Evolutionary conservation across 2,797 vertebrate species (phyloP).

Genomic region (Cynopterus sphinx): DNA sequence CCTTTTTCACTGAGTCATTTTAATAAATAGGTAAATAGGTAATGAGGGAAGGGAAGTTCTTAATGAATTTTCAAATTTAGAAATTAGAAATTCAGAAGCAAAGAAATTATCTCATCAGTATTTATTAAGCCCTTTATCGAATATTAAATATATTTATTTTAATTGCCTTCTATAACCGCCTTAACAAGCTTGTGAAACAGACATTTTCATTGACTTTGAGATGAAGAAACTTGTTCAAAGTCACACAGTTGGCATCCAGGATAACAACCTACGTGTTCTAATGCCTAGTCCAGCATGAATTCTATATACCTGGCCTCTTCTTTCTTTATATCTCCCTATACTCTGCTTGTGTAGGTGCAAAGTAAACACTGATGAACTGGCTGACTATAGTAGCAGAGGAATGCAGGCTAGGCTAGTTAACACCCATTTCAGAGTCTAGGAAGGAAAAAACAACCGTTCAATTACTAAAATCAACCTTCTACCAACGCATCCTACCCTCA

Average conservation of each 20-base stretch:
- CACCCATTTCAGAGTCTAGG: not conserved
- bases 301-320: too few relatives aligned
- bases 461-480: not conserved
- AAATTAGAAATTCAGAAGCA: conserved; percentile 4
- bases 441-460: not conserved
- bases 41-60: not conserved
- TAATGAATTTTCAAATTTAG: not conserved
- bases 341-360: not conserved
- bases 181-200: not conserved
- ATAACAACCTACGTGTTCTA: not conserved
- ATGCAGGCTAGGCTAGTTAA: not conserved
- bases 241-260: not conserved
- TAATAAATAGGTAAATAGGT: not conserved
- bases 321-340: not conserved
- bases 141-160: not conserved
- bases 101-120: not conserved
- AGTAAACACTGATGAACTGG: not conserved
- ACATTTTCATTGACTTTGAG: not conserved
- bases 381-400: not conserved
- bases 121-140: not conserved
- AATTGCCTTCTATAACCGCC: not conserved
- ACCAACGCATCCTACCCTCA: not conserved
- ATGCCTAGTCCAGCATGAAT: fast-evolving
- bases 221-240: not conserved
- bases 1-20: not conserved